phyloP scores from a whole-genome alignment of 2,113 vertebrate genomes.

The Centrocercus urophasianus region DNA sequence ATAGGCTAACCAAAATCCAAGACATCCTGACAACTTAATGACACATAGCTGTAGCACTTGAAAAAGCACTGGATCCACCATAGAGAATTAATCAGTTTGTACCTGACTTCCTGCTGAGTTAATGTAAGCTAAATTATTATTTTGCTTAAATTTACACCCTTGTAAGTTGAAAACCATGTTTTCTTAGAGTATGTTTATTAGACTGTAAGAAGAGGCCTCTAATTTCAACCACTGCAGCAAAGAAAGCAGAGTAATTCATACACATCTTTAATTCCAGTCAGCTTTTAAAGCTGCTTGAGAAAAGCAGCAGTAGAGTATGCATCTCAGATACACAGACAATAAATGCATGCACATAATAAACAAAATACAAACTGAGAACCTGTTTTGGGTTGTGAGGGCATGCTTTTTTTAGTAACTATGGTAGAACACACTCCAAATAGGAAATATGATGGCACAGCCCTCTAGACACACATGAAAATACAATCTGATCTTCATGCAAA shows the following conservation, averaged over 20 bases:
- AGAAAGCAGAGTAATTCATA: slow-evolving; percentile 38
- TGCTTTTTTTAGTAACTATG: not conserved
- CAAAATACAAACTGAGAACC: not conserved
- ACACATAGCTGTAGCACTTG: slow-evolving; percentile 50
- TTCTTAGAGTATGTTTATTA: slow-evolving; percentile 62
- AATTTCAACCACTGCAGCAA: slow-evolving; percentile 17
- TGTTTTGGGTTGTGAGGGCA: not conserved
- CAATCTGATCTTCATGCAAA: slow-evolving; percentile 7
- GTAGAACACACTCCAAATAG: not conserved
- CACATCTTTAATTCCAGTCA: not conserved
- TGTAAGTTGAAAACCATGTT: slow-evolving; percentile 61
- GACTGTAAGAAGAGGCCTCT: slow-evolving; percentile 44
- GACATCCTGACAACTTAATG: slow-evolving; percentile 58
- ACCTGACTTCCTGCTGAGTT: slow-evolving; percentile 74
- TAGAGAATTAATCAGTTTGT: slow-evolving; percentile 70
- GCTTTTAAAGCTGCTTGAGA: slow-evolving; percentile 33
- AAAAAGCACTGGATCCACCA: slow-evolving; percentile 62
- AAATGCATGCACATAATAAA: not conserved
- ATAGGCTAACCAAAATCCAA: slow-evolving; percentile 31
- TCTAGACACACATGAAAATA: not conserved
- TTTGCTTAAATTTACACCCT: slow-evolving; percentile 74
- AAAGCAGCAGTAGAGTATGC: not conserved
- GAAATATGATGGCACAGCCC: not conserved
- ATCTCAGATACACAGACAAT: not conserved
- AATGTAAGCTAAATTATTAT: slow-evolving; percentile 79